phyloP scores from a whole-genome alignment of 2,797 vertebrate genomes.

The Hemibagrus guttatus region DNA sequence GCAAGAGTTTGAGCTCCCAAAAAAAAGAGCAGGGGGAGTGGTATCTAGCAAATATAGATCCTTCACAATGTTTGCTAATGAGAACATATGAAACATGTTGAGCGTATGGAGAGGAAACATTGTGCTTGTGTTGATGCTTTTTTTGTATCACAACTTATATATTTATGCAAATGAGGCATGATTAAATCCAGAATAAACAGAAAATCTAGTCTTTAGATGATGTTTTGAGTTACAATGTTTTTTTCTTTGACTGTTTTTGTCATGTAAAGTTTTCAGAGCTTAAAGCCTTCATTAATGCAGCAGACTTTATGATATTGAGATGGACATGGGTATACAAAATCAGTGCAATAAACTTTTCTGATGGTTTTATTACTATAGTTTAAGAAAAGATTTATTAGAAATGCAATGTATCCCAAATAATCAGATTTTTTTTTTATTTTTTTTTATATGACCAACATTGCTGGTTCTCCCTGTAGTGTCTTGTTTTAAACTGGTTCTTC shows the following conservation, averaged over 20 bases:
- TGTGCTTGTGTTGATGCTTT: neutral
- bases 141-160: neutral
- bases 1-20: neutral
- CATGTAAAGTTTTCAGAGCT: neutral
- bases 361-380: neutral
- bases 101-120: neutral
- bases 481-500: neutral
- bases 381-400: neutral
- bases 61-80: neutral
- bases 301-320: too few species aligned
- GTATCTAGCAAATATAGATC: neutral
- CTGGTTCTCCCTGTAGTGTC: neutral
- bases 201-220: neutral
- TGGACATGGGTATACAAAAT: neutral
- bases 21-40: neutral
- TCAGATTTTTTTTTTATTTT: neutral
- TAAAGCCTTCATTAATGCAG: neutral
- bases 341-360: neutral
- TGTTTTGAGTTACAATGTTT: neutral
- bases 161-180: neutral
- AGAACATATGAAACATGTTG: neutral
- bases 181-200: neutral
- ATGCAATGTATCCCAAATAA: neutral
- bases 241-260: too few species aligned
- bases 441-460: neutral